Evolutionary conservation across 1,140 invertebrate species (phyloP).

Genomic region (Zophobas atratus): DNA sequence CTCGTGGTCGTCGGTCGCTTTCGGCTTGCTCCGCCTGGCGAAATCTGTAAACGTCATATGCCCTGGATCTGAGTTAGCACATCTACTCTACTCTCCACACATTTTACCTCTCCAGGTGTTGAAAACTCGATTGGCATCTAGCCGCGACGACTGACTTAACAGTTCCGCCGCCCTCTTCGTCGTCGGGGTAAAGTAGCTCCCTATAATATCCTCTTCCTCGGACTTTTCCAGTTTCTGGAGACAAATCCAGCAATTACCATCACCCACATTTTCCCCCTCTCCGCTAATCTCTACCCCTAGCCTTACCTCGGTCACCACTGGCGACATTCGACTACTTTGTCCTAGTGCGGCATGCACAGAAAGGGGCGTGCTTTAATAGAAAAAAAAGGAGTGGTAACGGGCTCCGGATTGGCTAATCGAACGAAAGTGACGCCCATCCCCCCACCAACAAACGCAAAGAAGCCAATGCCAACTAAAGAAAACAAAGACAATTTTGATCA

Average conservation of each 20-base stretch:
- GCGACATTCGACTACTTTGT: constrained; percentile 57
- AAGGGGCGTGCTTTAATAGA: constrained; percentile 30
- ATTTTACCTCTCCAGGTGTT: constrained; percentile 71
- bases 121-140: constrained; percentile 69
- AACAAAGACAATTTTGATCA: constrained; percentile 46
- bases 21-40: constrained; percentile 57
- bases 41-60: constrained; percentile 63
- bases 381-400: not conserved
- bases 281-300: not conserved
- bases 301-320: constrained; percentile 49
- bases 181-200: constrained; percentile 79
- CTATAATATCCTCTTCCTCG: constrained; percentile 77
- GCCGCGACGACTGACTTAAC: constrained; percentile 69
- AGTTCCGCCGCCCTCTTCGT: constrained; percentile 74
- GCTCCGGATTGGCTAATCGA: not conserved
- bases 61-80: constrained; percentile 34
- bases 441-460: constrained; percentile 4
- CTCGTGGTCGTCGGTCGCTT: constrained; percentile 53
- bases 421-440: constrained; percentile 4
- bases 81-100: constrained; percentile 4
- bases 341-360: constrained; percentile 62
- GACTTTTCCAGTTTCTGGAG: constrained; percentile 73
- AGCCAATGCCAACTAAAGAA: constrained; percentile 9
- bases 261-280: constrained; percentile 33
- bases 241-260: constrained; percentile 4